Conservation (phyloP, 2,113 vertebrate genomes). For the Nibea albiflora region DNA sequence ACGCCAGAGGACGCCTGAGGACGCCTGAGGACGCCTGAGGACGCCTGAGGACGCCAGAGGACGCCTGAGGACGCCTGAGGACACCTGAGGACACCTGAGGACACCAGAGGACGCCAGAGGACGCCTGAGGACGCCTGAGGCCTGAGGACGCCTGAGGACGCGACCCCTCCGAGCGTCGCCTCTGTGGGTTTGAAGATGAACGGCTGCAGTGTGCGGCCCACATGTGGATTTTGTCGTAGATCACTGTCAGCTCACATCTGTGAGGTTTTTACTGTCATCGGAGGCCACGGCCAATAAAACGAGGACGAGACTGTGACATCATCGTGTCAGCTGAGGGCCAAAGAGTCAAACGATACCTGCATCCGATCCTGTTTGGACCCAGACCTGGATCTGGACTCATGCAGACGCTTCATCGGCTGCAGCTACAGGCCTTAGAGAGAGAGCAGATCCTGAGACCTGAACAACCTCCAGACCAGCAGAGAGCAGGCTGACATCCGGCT, state of each 20-base stretch:
- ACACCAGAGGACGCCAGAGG: too few species aligned
- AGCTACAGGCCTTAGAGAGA: too few species aligned
- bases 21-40: too few species aligned
- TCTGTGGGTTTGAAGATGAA: neutral
- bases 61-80: conserved; percentile 24
- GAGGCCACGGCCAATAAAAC: neutral
- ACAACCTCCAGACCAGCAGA: too few species aligned
- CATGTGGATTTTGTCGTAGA: neutral
- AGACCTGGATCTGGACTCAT: too few species aligned
- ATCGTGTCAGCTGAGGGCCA: neutral
- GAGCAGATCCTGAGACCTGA: too few species aligned
- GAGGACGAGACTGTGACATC: neutral
- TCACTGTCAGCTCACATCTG: conserved; percentile 8
- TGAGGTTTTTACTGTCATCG: neutral
- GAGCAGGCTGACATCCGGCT: too few species aligned
- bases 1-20: conserved; percentile 14
- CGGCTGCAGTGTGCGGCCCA: conserved; percentile 5
- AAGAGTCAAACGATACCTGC: too few species aligned
- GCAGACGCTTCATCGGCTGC: too few species aligned
- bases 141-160: too few species aligned
- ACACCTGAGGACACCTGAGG: conserved; percentile 15
- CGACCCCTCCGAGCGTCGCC: neutral
- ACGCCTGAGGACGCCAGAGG: conserved; percentile 16
- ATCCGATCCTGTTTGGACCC: too few species aligned
- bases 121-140: conserved; percentile 24